Base-by-base conservation (phyloP, 2,797 vertebrate genomes). In the Oophaga sylvatica region DNA sequence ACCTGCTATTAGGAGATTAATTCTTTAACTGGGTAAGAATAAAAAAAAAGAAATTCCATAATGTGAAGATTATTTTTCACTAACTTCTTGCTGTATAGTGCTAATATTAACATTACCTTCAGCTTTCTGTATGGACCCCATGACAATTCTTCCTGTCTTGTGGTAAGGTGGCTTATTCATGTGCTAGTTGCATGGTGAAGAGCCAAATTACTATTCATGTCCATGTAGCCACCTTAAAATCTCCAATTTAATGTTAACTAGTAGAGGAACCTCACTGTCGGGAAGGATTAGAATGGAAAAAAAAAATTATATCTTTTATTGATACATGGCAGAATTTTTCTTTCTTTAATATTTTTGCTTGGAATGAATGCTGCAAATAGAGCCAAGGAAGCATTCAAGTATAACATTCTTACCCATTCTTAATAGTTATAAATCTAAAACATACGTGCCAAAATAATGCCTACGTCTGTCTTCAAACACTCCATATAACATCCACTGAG, bases 361-460 rank as follows among this genome's bases (percentile, higher is more conserved):
- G 12, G 73, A 76, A 53, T 53, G 16, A 6, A 41, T 71, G 22
- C 20, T n/a, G 73, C n/a, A 48, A n/a, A n/a, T 4, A 53, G 20
- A 76, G 45, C 73, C 20, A 76, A 76, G 45, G 22, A 76, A n/a
- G 9, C 45, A 53, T 76, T 77, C 22, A 77, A 16, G 48, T 56
- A 56, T 1, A 26, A 56, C 5, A 77, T 56, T 77, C 13, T n/a
- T 26, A 48, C 53, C 12, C 19, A 75, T 75, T 75, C 41, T 7
- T 76, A 76, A 76, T 53, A 22, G 45, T 53, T 56, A 22, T 56
- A 26, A 76, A 75, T 48, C 19, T 48, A 75, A 75, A n/a, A 16
- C 22, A 56, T 76, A 76, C 73, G 53, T 76, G 73, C 73, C 73
- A 76, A 56, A 76, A 56, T 53, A 76, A 56, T 76, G 73, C n/a